These are phyloP conservation scores for Poecilobothrus nobilitatus DNA, from an alignment of 2,888 invertebrate genomes.

Conservation along the genomic window DNA sequence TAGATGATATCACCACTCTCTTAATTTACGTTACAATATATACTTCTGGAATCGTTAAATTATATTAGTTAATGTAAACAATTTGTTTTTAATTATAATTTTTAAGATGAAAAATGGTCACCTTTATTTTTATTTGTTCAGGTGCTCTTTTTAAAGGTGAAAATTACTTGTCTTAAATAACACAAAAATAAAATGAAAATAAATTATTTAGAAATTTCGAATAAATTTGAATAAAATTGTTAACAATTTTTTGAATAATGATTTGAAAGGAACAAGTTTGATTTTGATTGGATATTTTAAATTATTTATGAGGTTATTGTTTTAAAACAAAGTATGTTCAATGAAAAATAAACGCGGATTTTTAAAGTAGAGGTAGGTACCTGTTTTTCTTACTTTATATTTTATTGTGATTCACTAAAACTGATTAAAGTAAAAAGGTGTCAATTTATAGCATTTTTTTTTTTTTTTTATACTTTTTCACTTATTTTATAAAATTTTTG, in stretches of 20 bases:
- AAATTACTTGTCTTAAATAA: not conserved
- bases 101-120: too few relatives aligned
- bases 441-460: not conserved
- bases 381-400: not conserved
- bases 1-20: too few relatives aligned
- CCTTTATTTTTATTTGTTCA: not conserved
- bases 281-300: slow-evolving; percentile 6
- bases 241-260: slow-evolving; percentile 6
- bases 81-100: too few relatives aligned
- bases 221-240: slow-evolving; percentile 4
- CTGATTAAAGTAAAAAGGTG: slow-evolving; percentile 3
- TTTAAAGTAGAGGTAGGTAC: not conserved
- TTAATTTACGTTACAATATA: too few relatives aligned
- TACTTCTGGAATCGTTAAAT: too few relatives aligned
- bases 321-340: not conserved
- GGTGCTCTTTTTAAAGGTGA: not conserved
- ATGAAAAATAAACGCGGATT: too few relatives aligned
- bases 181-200: not conserved
- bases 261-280: slow-evolving; percentile 4
- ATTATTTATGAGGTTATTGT: slow-evolving; percentile 6
- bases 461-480: not conserved
- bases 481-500: not conserved
- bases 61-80: too few relatives aligned
- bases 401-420: not conserved
- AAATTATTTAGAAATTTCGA: not conserved